A percentile compares a stretch with the other conserved stretches of the same genome.
These are phyloP conservation scores for Chrysogorgia sp. DNA, from an alignment of 92 coral and sea anemone genomes.

Conservation along the genomic window DNA sequence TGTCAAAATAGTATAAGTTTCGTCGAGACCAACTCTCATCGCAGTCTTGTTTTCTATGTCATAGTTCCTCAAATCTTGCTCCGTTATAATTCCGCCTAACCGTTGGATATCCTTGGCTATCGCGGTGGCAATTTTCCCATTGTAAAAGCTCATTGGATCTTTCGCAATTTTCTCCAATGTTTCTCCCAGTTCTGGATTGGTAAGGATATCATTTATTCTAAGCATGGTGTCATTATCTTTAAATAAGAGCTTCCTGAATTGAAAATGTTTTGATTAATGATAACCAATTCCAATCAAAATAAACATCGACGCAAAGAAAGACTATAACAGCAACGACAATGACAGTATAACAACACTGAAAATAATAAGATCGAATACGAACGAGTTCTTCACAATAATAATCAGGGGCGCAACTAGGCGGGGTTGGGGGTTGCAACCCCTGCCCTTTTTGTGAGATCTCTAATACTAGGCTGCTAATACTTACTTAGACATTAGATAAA, in stretches of 20 bases:
- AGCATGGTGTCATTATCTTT: conserved; percentile 4
- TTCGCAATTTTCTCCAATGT: conserved; percentile 61
- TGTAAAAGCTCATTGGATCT: conserved; percentile 57
- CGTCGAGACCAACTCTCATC: conserved; percentile 30
- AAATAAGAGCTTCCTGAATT: conserved; percentile 19
- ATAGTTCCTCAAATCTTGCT: conserved; percentile 46
- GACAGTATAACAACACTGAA: too few species aligned
- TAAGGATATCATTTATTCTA: not conserved
- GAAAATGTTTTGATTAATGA: not conserved
- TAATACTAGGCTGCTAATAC: too few species aligned
- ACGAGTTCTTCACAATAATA: too few species aligned
- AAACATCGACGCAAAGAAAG: too few species aligned
- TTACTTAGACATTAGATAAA: too few species aligned
- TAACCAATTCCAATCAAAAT: too few species aligned
- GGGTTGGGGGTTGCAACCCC: too few species aligned
- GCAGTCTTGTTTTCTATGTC: conserved; percentile 8
- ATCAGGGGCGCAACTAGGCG: too few species aligned
- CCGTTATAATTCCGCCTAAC: conserved; percentile 50
- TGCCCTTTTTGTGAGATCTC: too few species aligned
- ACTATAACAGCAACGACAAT: too few species aligned
- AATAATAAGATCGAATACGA: too few species aligned
- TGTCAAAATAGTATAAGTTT: not conserved
- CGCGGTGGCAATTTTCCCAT: conserved; percentile 44
- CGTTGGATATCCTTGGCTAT: conserved; percentile 58
- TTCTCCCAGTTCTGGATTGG: conserved; percentile 49